These are phyloP conservation scores for Theonella swinhoei DNA, from an alignment of 37 sponge, comb jelly and placozoan genomes.

Conservation along the genomic window DNA sequence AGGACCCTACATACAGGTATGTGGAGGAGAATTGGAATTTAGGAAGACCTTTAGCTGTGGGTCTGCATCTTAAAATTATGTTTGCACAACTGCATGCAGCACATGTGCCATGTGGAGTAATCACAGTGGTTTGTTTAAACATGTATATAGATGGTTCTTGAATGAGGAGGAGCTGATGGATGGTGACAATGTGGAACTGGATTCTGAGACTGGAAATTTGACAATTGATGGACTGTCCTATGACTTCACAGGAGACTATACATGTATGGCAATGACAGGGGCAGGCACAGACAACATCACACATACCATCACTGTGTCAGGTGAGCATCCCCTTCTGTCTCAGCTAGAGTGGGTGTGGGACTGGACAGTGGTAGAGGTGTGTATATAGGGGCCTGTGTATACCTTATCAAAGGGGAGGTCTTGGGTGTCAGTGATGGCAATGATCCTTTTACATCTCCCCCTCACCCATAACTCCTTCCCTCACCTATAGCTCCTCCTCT, in stretches of 20 bases:
- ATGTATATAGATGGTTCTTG: background rate
- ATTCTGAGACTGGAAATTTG: background rate
- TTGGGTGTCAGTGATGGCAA: too few species aligned
- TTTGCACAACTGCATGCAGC: background rate
- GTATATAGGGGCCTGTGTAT: too few species aligned
- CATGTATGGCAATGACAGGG: background rate
- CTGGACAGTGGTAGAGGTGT: too few species aligned
- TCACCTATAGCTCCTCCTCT: too few species aligned
- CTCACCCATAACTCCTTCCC: too few species aligned
- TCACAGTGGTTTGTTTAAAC: too few species aligned
- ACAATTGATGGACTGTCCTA: background rate
- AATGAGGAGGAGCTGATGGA: background rate
- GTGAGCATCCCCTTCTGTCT: too few species aligned
- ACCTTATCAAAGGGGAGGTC: too few species aligned
- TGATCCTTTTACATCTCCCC: too few species aligned
- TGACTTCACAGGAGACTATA: background rate
- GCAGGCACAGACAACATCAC: background rate
- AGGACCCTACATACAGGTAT: background rate
- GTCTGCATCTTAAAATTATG: too few species aligned
- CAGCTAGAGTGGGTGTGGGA: too few species aligned
- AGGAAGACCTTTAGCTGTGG: too few species aligned
- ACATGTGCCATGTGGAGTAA: background rate
- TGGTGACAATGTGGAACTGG: background rate
- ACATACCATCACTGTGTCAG: background rate
- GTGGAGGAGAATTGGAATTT: background rate